Percentiles rank a stretch among this genome's conserved stretches.
Conservation (phyloP, 2,888 invertebrate genomes). For the Caenorhabditis sp. region DNA sequence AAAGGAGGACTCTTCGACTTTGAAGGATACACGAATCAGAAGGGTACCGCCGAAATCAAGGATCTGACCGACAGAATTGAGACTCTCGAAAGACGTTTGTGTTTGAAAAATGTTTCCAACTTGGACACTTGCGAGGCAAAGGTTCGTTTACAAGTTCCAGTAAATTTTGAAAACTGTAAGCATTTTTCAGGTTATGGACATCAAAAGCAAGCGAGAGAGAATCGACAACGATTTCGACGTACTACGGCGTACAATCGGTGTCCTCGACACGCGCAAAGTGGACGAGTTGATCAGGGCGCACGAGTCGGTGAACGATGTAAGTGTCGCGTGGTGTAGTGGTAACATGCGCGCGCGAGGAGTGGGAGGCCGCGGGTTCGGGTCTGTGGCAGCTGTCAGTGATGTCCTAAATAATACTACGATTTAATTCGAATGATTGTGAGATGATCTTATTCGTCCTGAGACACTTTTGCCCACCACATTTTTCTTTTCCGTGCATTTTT, state of each 20-base stretch:
- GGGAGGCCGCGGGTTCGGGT: constrained; percentile 42
- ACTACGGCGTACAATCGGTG: constrained; percentile 89
- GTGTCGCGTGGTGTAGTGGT: constrained; percentile 40
- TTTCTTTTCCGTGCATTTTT: neutral
- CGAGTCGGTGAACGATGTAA: constrained; percentile 89
- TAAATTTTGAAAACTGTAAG: too few relatives aligned
- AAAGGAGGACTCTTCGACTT: constrained; percentile 85
- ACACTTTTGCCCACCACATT: constrained; percentile 42
- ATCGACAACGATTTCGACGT: constrained; percentile 89
- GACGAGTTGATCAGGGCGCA: constrained; percentile 90
- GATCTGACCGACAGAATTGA: constrained; percentile 14
- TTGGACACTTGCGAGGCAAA: constrained; percentile 44
- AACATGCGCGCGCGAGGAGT: constrained; percentile 6
- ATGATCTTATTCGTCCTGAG: constrained; percentile 53
- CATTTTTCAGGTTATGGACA: constrained; percentile 87
- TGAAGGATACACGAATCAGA: constrained; percentile 53
- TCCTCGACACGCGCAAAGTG: constrained; percentile 94
- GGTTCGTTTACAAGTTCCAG: neutral
- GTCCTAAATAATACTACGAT: constrained; percentile 66
- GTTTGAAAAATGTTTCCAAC: constrained; percentile 46
- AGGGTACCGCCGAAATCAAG: constrained; percentile 22
- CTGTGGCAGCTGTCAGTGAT: constrained; percentile 49
- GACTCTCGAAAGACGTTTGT: constrained; percentile 19
- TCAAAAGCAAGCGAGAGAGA: constrained; percentile 88
- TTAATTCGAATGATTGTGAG: constrained; percentile 68